Conservation (phyloP, 2,113 vertebrate genomes). For the Globicephala melas region DNA sequence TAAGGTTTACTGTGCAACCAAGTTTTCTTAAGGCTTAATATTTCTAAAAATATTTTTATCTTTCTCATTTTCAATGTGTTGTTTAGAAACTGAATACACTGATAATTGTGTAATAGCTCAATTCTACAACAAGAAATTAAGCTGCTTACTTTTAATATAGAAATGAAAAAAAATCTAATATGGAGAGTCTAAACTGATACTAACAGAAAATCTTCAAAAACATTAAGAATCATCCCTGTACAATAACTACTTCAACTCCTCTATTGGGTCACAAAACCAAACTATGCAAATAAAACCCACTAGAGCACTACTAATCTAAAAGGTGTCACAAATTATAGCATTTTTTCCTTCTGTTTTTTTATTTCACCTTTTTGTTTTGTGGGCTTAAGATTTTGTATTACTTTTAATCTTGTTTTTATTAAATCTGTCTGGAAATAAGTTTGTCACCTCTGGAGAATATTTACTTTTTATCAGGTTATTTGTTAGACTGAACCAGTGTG, state of each 20-base stretch:
- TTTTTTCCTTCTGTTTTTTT: not conserved
- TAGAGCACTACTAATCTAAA: not conserved
- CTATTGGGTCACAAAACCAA: constrained; percentile 51
- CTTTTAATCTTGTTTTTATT: not conserved
- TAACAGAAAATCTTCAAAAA: constrained; percentile 68
- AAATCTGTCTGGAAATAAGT: not conserved
- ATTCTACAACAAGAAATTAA: constrained; percentile 57
- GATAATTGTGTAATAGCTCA: constrained; percentile 36
- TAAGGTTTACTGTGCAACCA: not conserved
- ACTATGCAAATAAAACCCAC: constrained; percentile 31
- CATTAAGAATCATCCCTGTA: constrained; percentile 55
- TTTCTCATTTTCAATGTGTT: constrained; percentile 15
- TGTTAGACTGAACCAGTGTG: not conserved
- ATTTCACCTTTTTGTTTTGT: not conserved
- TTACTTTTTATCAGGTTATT: not conserved
- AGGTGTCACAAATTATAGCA: constrained; percentile 45
- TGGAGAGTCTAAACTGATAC: constrained; percentile 45
- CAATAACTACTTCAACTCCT: constrained; percentile 62
- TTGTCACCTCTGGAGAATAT: not conserved
- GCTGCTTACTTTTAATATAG: constrained; percentile 37
- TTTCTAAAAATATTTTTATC: not conserved
- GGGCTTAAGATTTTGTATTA: not conserved
- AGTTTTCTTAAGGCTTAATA: not conserved
- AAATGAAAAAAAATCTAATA: constrained; percentile 51
- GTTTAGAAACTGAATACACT: not conserved